These are phyloP conservation scores for Amphiprion clarkii DNA, from an alignment of 2,797 vertebrate genomes.

Conservation along the genomic window DNA sequence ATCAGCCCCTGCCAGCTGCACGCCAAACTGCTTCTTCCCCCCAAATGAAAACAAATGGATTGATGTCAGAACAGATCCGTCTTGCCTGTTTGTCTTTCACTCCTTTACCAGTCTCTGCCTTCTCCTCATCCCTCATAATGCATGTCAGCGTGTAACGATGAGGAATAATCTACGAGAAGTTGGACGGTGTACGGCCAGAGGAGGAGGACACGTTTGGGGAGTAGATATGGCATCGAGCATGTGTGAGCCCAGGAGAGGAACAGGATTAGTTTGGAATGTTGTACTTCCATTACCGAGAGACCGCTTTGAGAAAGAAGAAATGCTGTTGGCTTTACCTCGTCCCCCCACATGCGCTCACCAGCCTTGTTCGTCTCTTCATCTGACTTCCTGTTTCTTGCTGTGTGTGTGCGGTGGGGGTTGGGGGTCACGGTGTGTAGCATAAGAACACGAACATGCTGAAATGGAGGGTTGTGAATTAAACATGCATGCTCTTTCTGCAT, in stretches of 20 bases:
- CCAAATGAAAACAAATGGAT: conserved; percentile 48
- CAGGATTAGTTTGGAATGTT: conserved; percentile 69
- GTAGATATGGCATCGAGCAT: conserved; percentile 33
- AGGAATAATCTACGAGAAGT: conserved; percentile 34
- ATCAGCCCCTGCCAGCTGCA: conserved; percentile 17
- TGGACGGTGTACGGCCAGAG: conserved; percentile 38
- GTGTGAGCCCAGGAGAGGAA: conserved; percentile 59
- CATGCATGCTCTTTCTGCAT: conserved; percentile 78
- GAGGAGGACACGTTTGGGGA: conserved; percentile 44
- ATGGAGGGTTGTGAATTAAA: conserved; percentile 84
- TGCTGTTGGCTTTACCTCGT: conserved; percentile 58
- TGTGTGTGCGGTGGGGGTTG: conserved; percentile 47
- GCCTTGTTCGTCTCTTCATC: conserved; percentile 58
- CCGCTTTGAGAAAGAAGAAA: conserved; percentile 70
- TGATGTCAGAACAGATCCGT: conserved; percentile 21
- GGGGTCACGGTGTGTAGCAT: conserved; percentile 64
- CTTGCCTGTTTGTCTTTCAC: background rate
- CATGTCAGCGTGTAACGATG: conserved; percentile 42
- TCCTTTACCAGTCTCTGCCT: conserved; percentile 13
- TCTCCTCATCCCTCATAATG: conserved; percentile 10
- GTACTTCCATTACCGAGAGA: conserved; percentile 69
- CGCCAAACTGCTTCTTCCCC: conserved; percentile 12
- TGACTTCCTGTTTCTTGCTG: conserved; percentile 34
- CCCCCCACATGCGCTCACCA: conserved; percentile 38
- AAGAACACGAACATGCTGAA: conserved; percentile 76